Percentiles rank a stretch among this genome's conserved stretches.
phyloP scores from a whole-genome alignment of 2,888 invertebrate genomes.

The Zelleria hepariella region DNA sequence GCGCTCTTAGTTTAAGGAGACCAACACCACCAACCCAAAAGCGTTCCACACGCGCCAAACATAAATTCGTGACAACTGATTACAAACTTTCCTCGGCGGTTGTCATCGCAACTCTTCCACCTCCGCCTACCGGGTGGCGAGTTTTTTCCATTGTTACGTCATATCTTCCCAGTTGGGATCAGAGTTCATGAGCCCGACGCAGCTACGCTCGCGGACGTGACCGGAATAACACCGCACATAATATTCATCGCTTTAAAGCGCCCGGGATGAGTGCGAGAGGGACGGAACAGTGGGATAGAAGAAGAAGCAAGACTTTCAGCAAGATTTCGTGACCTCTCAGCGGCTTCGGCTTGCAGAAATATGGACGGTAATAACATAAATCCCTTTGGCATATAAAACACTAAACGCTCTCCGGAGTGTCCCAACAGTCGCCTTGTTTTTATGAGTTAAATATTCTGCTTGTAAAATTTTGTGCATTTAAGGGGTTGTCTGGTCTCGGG shows the following conservation, averaged over 20 bases:
- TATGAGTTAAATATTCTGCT: constrained; percentile 37
- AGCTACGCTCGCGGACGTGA: constrained; percentile 58
- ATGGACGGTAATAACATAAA: constrained; percentile 73
- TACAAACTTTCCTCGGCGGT: constrained; percentile 57
- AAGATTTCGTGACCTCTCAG: constrained; percentile 71
- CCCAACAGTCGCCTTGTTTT: constrained; percentile 42
- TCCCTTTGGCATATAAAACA: constrained; percentile 72
- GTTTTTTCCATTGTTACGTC: constrained; percentile 62
- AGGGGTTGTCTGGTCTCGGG: constrained; percentile 36
- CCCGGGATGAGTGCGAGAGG: constrained; percentile 34
- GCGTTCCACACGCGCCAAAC: constrained; percentile 46
- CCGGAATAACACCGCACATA: constrained; percentile 54
- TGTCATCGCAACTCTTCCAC: constrained; percentile 68
- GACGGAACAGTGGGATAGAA: constrained; percentile 17
- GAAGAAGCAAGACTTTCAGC: constrained; percentile 29
- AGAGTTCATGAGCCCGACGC: constrained; percentile 63
- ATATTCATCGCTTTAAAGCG: constrained; percentile 68
- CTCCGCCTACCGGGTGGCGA: constrained; percentile 34
- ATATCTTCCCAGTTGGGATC: constrained; percentile 60
- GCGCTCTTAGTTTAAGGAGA: too few species aligned
- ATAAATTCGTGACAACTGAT: constrained; percentile 69
- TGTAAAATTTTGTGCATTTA: constrained; percentile 43
- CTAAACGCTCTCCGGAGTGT: constrained; percentile 67
- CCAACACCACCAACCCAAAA: constrained; percentile 4
- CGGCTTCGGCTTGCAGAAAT: constrained; percentile 68